Conservation (phyloP, 2,888 invertebrate genomes). For the Falcaria lacertinaria region DNA sequence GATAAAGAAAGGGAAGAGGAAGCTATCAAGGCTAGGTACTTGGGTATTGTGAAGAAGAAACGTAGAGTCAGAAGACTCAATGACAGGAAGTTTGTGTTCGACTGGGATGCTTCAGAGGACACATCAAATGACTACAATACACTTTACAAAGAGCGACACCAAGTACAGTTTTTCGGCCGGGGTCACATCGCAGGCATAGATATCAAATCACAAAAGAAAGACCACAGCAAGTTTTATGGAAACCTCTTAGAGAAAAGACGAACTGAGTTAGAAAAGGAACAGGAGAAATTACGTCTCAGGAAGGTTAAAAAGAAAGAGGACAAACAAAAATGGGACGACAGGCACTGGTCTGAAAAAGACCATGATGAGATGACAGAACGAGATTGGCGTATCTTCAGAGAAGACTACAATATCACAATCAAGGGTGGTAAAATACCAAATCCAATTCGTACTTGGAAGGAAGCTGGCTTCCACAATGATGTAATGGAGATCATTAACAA, state of each 20-base stretch:
- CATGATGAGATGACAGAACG: slow-evolving; percentile 98
- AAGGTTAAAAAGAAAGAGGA: slow-evolving; percentile 97
- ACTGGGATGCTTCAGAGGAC: slow-evolving; percentile 99
- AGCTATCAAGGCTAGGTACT: slow-evolving; percentile 96
- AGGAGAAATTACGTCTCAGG: slow-evolving; percentile 94
- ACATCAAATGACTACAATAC: slow-evolving; percentile 98
- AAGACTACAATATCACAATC: slow-evolving; percentile 99
- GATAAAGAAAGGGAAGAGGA: slow-evolving; percentile 96
- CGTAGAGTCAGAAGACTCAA: slow-evolving; percentile 95
- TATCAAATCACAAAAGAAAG: slow-evolving; percentile 96
- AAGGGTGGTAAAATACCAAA: slow-evolving; percentile 98
- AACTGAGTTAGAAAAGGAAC: slow-evolving; percentile 97
- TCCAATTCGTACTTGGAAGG: slow-evolving; percentile 97
- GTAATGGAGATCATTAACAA: slow-evolving; percentile 95
- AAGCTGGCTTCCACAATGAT: slow-evolving; percentile 93
- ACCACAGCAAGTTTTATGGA: slow-evolving; percentile 98
- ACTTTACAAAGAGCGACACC: slow-evolving; percentile 97
- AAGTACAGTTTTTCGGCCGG: slow-evolving; percentile 98
- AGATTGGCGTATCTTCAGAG: slow-evolving; percentile 99
- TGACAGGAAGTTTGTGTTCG: slow-evolving; percentile 99
- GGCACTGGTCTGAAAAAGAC: slow-evolving; percentile 99
- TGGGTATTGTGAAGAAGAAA: slow-evolving; percentile 96
- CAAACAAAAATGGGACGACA: slow-evolving; percentile 98
- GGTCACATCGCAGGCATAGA: slow-evolving; percentile 99
- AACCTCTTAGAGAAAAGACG: slow-evolving; percentile 95